Evolutionary conservation across 64 coral and sea anemone species (phyloP).

Genomic region (Montipora efflorescens): DNA sequence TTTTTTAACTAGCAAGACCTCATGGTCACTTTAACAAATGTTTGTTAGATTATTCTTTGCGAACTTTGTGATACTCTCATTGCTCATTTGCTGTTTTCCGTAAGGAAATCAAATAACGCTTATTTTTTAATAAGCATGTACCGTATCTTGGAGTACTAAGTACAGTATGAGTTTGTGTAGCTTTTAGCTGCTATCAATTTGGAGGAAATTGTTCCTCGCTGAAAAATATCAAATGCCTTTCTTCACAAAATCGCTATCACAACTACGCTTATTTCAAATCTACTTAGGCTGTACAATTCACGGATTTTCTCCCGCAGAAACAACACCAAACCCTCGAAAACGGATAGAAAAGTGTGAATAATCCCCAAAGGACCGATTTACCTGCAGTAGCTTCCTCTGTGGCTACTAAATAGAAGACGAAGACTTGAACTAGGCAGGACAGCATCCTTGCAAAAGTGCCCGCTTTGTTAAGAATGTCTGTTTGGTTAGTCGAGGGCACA

Average conservation of each 20-base stretch:
- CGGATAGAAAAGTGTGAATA: conserved; percentile 57
- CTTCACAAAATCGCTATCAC: not conserved
- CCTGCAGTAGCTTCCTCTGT: conserved; percentile 48
- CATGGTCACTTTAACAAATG: conserved; percentile 3
- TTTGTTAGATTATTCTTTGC: not conserved
- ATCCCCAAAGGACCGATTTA: conserved; percentile 6
- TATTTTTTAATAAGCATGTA: too few relatives aligned
- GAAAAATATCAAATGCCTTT: not conserved
- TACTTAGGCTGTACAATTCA: conserved; percentile 12
- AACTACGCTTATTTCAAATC: not conserved
- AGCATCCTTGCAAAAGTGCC: not conserved
- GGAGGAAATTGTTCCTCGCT: too few relatives aligned
- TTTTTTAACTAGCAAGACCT: not conserved
- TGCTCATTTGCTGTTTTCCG: too few relatives aligned
- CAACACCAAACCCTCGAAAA: conserved; percentile 52
- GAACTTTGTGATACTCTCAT: not conserved
- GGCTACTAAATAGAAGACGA: conserved; percentile 35
- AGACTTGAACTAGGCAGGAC: not conserved
- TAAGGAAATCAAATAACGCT: too few relatives aligned
- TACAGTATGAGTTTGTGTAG: too few relatives aligned
- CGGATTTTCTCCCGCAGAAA: not conserved
- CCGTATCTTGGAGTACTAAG: too few relatives aligned
- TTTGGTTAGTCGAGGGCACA: too few relatives aligned
- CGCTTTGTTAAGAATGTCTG: not conserved
- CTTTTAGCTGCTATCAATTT: not conserved